Conservation (phyloP, 2,888 invertebrate species). For the Andrena chrysosceles region DNA sequence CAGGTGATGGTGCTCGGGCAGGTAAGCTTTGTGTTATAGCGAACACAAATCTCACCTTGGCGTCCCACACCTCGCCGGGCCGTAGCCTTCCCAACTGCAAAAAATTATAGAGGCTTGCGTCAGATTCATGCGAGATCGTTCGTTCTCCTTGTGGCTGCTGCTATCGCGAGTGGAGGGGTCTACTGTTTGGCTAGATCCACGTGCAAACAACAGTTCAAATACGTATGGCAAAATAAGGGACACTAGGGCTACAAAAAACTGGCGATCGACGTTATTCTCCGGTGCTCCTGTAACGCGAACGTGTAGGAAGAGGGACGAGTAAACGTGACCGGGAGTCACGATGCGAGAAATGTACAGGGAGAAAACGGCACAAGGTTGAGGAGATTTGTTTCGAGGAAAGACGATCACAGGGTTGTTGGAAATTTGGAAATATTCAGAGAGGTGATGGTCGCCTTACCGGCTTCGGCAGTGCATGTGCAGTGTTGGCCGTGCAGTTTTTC, state of each 20-base stretch:
- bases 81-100: conserved; percentile 91
- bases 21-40: conserved; percentile 86
- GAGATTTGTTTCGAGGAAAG: conserved; percentile 3
- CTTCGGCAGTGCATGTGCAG: conserved; percentile 35
- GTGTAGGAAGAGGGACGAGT: background rate
- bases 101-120: conserved; percentile 81
- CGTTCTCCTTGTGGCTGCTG: conserved; percentile 1
- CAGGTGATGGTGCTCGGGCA: conserved; percentile 75
- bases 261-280: background rate
- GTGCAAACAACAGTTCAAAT: background rate
- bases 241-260: background rate
- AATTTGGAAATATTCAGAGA: conserved; percentile 17
- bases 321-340: background rate
- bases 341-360: background rate
- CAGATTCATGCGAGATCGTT: conserved; percentile 35
- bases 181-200: background rate
- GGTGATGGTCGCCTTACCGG: conserved; percentile 45
- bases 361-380: background rate
- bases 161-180: background rate
- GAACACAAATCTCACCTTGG: conserved; percentile 91
- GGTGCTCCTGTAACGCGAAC: background rate
- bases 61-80: conserved; percentile 91
- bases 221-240: background rate
- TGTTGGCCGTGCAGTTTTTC: conserved; percentile 34
- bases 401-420: conserved; percentile 42